These are phyloP conservation scores for Centropus unirufus DNA, from an alignment of 2,113 vertebrate genomes.

Conservation along the genomic window DNA sequence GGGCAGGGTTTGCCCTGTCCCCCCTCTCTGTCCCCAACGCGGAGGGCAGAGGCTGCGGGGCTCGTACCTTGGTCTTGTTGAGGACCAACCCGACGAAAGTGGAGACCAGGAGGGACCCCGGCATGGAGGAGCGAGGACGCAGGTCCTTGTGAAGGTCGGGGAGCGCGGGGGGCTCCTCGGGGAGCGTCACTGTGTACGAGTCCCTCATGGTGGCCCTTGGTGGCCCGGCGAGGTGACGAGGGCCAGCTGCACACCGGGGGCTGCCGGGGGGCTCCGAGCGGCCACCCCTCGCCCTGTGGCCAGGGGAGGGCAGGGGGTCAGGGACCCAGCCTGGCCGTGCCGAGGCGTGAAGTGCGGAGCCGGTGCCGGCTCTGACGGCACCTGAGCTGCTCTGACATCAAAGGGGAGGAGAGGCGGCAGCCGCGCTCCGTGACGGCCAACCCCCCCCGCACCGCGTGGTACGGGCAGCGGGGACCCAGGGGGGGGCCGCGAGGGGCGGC, in stretches of 20 bases:
- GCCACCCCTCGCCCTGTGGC: background rate
- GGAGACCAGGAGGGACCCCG: slow-evolving; percentile 89
- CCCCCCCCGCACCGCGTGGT: slow-evolving; percentile 54
- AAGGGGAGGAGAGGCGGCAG: slow-evolving; percentile 29
- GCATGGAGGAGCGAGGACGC: slow-evolving; percentile 76
- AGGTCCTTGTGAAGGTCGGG: slow-evolving; percentile 81
- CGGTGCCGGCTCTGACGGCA: slow-evolving; percentile 44
- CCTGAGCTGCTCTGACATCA: slow-evolving; percentile 62
- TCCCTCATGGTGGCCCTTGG: slow-evolving; percentile 80
- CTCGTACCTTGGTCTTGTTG: slow-evolving; percentile 93
- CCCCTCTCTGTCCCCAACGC: background rate
- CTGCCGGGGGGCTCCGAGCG: background rate
- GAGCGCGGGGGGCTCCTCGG: slow-evolving; percentile 83
- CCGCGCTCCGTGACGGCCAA: background rate
- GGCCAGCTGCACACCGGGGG: background rate
- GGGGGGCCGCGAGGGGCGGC: too few relatives aligned
- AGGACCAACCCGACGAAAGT: slow-evolving; percentile 93
- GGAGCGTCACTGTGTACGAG: slow-evolving; percentile 90
- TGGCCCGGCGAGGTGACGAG: background rate
- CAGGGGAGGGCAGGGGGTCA: background rate
- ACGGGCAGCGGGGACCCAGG: background rate
- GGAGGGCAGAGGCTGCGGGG: background rate
- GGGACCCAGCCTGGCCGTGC: background rate
- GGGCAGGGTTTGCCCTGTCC: background rate
- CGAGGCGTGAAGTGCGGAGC: background rate